Percentiles rank a stretch among this genome's conserved stretches.
Evolutionary conservation across 2,113 vertebrate species (phyloP).

Genomic region (Miniopterus natalensis): DNA sequence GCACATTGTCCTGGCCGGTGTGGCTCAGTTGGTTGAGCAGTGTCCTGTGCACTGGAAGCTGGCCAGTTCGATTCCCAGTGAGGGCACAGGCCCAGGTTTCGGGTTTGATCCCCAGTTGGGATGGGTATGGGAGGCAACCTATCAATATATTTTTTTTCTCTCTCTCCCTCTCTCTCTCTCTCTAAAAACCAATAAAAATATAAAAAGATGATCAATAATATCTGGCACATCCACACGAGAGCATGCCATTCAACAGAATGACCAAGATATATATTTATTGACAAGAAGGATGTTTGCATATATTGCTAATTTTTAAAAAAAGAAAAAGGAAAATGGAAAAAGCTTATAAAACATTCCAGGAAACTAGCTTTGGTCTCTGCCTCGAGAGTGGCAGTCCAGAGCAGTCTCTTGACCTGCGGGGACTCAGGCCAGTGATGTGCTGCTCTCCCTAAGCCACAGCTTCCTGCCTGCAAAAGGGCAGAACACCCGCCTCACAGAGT

Average conservation of each 20-base stretch:
- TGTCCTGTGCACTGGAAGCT: neutral
- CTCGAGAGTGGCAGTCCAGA: neutral
- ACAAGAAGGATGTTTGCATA: conserved; percentile 11
- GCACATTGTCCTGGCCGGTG: neutral
- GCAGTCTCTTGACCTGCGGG: neutral
- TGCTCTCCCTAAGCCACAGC: neutral
- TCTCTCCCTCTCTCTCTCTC: too few relatives aligned
- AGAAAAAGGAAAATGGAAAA: neutral
- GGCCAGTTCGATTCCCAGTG: neutral
- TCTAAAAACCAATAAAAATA: neutral
- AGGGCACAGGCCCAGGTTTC: neutral
- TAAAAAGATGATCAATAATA: neutral
- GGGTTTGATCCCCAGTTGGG: neutral
- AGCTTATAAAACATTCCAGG: neutral
- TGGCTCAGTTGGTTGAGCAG: neutral
- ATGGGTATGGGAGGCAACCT: neutral
- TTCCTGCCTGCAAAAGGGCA: neutral
- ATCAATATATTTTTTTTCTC: neutral
- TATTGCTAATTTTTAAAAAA: neutral
- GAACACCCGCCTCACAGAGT: neutral
- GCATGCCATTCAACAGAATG: neutral
- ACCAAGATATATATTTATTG: neutral
- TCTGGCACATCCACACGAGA: neutral
- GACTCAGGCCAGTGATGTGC: neutral
- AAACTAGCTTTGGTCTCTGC: neutral